These are phyloP conservation scores for Calyptomena viridis DNA, from an alignment of 2,113 vertebrate genomes.

Conservation along the genomic window DNA sequence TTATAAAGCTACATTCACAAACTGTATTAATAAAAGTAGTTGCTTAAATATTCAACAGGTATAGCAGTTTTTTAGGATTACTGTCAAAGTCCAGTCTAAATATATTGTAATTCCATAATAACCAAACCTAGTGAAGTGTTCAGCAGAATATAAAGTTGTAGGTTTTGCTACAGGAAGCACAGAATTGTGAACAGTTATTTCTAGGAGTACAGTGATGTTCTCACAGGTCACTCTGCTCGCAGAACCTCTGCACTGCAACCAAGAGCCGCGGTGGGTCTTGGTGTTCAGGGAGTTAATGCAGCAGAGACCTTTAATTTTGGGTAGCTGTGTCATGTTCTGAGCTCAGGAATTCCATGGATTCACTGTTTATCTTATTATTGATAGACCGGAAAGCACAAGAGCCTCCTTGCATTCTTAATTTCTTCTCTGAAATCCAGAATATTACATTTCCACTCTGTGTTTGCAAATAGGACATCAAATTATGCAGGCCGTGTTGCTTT, in stretches of 20 bases:
- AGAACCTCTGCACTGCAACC: background rate
- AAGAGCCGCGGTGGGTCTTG: background rate
- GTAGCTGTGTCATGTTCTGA: background rate
- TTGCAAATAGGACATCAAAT: background rate
- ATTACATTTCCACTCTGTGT: background rate
- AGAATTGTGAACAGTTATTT: background rate
- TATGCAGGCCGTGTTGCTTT: background rate
- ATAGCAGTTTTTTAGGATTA: background rate
- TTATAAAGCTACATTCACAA: background rate
- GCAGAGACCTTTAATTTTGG: background rate
- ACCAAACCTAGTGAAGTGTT: background rate
- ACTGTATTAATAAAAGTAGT: background rate
- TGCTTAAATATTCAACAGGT: background rate
- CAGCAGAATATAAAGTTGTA: background rate
- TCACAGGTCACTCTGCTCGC: background rate
- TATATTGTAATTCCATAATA: background rate
- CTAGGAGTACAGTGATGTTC: background rate
- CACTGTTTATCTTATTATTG: background rate
- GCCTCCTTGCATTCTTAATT: background rate
- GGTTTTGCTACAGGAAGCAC: background rate
- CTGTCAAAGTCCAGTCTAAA: background rate
- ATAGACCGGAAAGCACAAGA: background rate
- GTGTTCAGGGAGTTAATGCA: background rate
- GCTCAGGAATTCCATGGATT: background rate
- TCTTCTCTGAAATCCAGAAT: background rate